Evolutionary conservation across 2,888 invertebrate species (phyloP).

Genomic region (Harpalus rufipes): DNA sequence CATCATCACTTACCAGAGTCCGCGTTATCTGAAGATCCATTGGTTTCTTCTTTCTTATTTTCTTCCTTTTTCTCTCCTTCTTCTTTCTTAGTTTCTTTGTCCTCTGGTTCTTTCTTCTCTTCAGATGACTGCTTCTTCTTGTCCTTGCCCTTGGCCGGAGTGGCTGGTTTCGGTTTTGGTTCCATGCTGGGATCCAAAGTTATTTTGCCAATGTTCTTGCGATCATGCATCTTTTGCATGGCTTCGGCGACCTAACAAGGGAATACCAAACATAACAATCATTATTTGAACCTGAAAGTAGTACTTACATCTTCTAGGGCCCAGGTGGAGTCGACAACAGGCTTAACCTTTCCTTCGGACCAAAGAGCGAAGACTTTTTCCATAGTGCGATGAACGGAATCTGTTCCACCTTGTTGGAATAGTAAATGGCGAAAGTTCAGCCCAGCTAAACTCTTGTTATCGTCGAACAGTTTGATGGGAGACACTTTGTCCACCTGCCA

Average conservation of each 20-base stretch:
- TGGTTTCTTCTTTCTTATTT: conserved; percentile 77
- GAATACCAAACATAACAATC: too few species aligned
- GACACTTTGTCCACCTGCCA: conserved; percentile 96
- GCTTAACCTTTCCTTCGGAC: conserved; percentile 88
- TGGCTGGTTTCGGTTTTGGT: conserved; percentile 89
- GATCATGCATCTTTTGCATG: conserved; percentile 95
- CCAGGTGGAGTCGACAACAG: conserved; percentile 91
- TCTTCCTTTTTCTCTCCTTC: conserved; percentile 80
- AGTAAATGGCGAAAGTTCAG: conserved; percentile 91
- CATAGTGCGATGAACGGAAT: conserved; percentile 85
- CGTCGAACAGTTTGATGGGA: conserved; percentile 92
- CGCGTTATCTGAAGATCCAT: conserved; percentile 79
- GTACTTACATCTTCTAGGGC: conserved; percentile 90
- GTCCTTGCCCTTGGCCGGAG: conserved; percentile 87
- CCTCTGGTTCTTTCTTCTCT: conserved; percentile 80
- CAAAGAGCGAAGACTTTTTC: conserved; percentile 87
- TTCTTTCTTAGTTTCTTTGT: conserved; percentile 77
- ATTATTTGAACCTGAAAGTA: too few species aligned
- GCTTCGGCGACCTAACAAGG: conserved; percentile 86
- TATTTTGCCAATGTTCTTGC: conserved; percentile 93
- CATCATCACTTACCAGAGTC: conserved; percentile 76
- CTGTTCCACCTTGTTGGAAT: conserved; percentile 87
- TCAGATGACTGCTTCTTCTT: conserved; percentile 86
- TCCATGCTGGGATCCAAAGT: conserved; percentile 89
- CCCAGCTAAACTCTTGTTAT: conserved; percentile 91